phyloP scores from a whole-genome alignment of 1,140 invertebrate species.

The Cyphomyrmex costatus region DNA sequence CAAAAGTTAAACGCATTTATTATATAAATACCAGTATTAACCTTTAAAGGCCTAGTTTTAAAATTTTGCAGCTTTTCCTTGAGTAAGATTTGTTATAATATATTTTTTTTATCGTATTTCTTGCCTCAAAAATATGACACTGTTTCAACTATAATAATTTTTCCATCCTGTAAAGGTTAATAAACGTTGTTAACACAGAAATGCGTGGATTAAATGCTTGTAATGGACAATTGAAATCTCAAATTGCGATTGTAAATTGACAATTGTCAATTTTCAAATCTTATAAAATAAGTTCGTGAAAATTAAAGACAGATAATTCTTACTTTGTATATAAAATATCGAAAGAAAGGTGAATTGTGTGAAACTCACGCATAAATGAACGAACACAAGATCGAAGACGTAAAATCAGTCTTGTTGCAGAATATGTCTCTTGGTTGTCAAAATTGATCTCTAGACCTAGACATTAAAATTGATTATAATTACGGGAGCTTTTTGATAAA shows the following conservation, averaged over 20 bases:
- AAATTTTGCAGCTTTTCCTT: no score
- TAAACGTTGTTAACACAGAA: not conserved
- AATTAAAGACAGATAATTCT: not conserved
- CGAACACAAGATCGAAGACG: not conserved
- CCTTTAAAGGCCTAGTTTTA: no score
- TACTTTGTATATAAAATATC: not conserved
- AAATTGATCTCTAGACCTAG: not conserved
- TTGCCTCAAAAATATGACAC: no score
- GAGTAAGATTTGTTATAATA: no score
- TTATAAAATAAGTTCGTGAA: not conserved
- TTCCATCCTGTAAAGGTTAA: no score
- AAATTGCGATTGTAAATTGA: conserved; percentile 2
- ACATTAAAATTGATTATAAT: conserved; percentile 12
- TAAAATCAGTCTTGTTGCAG: conserved; percentile 25
- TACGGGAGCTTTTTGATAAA: not conserved
- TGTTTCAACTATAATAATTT: no score
- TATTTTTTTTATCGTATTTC: no score
- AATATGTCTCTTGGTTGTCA: not conserved
- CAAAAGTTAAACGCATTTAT: not conserved
- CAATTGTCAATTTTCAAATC: not conserved
- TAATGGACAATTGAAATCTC: conserved; percentile 8
- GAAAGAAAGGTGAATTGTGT: not conserved
- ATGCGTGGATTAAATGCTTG: no score
- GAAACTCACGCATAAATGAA: not conserved
- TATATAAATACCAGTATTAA: not conserved